These are phyloP conservation scores for Ornithoptera priamus DNA, from an alignment of 2,888 invertebrate genomes.

Conservation along the genomic window DNA sequence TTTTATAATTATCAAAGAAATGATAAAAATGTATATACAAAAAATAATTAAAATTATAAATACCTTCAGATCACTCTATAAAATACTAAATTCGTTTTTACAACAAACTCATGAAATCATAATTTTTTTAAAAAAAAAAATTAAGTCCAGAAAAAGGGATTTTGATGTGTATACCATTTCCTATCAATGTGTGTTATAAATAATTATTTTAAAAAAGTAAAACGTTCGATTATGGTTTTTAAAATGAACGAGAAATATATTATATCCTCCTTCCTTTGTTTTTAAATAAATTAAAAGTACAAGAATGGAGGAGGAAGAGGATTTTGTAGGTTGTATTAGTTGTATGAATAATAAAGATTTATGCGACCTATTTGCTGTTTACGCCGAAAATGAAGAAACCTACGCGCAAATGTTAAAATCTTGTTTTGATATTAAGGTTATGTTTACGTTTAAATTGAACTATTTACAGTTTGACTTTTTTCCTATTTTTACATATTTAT, in stretches of 20 bases:
- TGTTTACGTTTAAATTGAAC: constrained; percentile 29
- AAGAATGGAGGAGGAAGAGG: constrained; percentile 56
- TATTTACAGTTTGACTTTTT: not conserved
- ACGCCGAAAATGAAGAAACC: constrained; percentile 65
- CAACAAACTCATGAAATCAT: no score
- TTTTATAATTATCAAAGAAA: no score
- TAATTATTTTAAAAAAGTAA: not conserved
- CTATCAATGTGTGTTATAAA: not conserved
- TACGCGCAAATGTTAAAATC: constrained; percentile 72
- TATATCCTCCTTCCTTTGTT: constrained; percentile 30
- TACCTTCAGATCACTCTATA: not conserved
- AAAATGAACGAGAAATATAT: constrained; percentile 20
- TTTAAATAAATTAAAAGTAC: constrained; percentile 31
- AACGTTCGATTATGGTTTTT: constrained; percentile 27
- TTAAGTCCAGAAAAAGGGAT: not conserved
- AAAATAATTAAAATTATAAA: not conserved
- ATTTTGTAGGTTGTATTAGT: constrained; percentile 75
- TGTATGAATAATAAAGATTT: constrained; percentile 72
- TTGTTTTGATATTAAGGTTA: constrained; percentile 70
- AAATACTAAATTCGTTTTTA: not conserved
- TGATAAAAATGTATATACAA: no score
- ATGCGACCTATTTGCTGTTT: constrained; percentile 74
- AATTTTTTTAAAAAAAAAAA: no score
- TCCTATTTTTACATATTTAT: constrained; percentile 3
- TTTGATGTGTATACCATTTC: not conserved